phyloP scores from a whole-genome alignment of 2,888 invertebrate species.

The Leucophora obtusa region DNA sequence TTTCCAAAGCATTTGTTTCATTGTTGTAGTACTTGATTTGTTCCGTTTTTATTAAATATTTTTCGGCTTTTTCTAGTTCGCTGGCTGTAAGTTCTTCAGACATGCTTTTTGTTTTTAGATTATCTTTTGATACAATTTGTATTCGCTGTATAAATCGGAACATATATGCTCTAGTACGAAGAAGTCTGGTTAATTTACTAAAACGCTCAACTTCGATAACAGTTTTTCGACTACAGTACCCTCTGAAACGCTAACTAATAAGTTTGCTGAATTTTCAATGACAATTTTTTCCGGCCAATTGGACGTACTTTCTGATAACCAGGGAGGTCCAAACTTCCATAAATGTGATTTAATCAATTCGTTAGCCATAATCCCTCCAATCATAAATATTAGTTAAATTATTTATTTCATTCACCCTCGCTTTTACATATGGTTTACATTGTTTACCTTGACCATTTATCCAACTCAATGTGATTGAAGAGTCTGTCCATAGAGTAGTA shows the following conservation, averaged over 20 bases:
- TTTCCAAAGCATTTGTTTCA: conserved; percentile 35
- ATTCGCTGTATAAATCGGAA: too few relatives aligned
- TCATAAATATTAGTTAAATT: conserved; percentile 33
- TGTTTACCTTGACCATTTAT: conserved; percentile 50
- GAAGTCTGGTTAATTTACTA: too few relatives aligned
- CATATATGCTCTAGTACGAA: too few relatives aligned
- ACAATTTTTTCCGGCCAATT: conserved; percentile 3
- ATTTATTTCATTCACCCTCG: conserved; percentile 44
- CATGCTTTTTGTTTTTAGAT: too few relatives aligned
- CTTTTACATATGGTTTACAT: conserved; percentile 43
- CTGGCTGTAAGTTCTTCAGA: too few relatives aligned
- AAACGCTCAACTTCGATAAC: too few relatives aligned
- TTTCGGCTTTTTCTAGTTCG: conserved; percentile 44
- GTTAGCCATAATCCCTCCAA: conserved; percentile 28
- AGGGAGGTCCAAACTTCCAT: conserved; percentile 33
- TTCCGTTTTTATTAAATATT: conserved; percentile 37
- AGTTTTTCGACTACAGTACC: too few relatives aligned
- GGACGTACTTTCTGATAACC: conserved; percentile 4
- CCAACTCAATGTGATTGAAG: conserved; percentile 43
- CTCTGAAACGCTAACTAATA: too few relatives aligned
- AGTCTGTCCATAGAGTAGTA: conserved; percentile 36
- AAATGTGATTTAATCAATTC: conserved; percentile 12
- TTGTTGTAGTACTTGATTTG: conserved; percentile 30
- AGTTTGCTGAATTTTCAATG: conserved; percentile 11
- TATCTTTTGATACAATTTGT: too few relatives aligned